Evolutionary conservation across 2,888 invertebrate species (phyloP).

Genomic region (Ommatoiulus sabulosus): DNA sequence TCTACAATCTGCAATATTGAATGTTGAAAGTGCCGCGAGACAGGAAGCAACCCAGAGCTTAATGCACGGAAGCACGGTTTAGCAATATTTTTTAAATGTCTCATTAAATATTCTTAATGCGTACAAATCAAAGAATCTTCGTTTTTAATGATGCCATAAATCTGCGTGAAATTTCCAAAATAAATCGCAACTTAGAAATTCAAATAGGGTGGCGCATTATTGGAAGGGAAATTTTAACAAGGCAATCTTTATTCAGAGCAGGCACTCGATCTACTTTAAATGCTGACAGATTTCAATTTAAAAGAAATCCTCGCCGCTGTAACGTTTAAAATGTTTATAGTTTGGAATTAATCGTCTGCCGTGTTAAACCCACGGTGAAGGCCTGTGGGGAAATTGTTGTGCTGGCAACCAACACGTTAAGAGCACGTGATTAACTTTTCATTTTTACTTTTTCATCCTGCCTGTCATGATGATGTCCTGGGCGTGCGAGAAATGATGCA

Average conservation of each 20-base stretch:
- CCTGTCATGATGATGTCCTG: background rate
- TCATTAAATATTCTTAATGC: background rate
- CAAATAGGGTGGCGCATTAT: background rate
- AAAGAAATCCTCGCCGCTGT: background rate
- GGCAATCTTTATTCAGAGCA: background rate
- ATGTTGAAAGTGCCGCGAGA: background rate
- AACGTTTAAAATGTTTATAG: background rate
- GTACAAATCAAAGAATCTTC: background rate
- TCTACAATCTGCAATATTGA: background rate
- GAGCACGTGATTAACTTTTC: background rate
- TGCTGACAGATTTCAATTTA: background rate
- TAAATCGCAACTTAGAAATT: slow-evolving; percentile 1
- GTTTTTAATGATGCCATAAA: background rate
- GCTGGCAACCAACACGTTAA: background rate
- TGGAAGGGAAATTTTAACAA: background rate
- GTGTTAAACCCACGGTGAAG: background rate
- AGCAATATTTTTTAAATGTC: background rate
- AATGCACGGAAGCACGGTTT: background rate
- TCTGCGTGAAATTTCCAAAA: background rate
- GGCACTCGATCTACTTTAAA: slow-evolving; percentile 1
- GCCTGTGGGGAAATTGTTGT: background rate
- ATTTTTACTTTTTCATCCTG: background rate
- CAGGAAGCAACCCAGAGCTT: background rate
- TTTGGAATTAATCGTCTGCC: background rate
- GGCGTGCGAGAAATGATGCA: background rate